Conservation (phyloP, 2,797 vertebrate species). For the Carcharodon carcharias region DNA sequence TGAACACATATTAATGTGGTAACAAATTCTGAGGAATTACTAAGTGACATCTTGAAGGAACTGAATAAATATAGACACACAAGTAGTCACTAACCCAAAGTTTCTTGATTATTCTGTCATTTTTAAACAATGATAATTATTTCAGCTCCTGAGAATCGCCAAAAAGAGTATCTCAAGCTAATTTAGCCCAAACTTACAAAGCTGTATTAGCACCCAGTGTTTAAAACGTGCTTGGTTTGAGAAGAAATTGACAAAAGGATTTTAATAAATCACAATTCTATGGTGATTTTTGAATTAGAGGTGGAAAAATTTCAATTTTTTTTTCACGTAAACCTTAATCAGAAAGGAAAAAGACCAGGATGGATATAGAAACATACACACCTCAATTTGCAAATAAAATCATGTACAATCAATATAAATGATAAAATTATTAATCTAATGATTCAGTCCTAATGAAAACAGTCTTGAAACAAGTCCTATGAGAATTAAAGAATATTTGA, state of each 20-base stretch:
- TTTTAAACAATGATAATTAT: neutral
- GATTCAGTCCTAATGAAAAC: neutral
- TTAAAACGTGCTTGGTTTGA: neutral
- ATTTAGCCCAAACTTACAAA: neutral
- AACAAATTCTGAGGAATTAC: conserved; percentile 17
- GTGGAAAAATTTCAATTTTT: neutral
- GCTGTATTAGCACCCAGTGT: neutral
- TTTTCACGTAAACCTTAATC: neutral
- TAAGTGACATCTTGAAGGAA: neutral
- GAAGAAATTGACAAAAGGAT: neutral
- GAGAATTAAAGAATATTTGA: neutral
- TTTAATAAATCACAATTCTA: conserved; percentile 5
- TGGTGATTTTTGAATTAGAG: neutral
- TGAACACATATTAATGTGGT: neutral
- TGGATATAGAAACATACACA: neutral
- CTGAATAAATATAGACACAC: neutral
- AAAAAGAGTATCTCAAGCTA: neutral
- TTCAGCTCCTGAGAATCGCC: neutral
- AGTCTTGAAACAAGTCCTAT: neutral
- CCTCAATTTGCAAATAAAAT: neutral
- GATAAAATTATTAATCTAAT: neutral
- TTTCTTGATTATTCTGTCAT: neutral
- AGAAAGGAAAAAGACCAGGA: neutral
- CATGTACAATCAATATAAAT: neutral
- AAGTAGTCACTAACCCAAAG: neutral